Percentiles rank a stretch among this genome's conserved stretches.
These are phyloP conservation scores for Mylabris sibirica DNA, from an alignment of 2,888 invertebrate genomes.

Conservation along the genomic window DNA sequence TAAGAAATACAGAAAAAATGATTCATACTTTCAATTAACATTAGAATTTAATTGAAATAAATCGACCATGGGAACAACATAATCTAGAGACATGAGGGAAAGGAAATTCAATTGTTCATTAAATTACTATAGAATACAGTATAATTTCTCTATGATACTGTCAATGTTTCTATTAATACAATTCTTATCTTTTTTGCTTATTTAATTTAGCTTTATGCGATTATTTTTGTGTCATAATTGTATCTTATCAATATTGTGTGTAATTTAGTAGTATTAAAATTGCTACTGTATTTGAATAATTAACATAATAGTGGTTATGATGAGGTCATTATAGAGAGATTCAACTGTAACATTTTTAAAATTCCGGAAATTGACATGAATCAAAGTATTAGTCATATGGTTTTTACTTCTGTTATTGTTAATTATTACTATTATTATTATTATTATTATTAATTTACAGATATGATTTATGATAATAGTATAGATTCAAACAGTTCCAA, in stretches of 20 bases:
- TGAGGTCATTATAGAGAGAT: neutral
- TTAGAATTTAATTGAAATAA: slow-evolving; percentile 9
- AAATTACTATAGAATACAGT: neutral
- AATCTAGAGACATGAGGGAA: slow-evolving; percentile 1
- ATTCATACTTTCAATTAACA: slow-evolving; percentile 12
- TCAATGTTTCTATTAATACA: neutral
- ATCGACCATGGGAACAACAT: slow-evolving; percentile 4
- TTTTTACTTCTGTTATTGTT: neutral
- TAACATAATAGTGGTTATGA: neutral
- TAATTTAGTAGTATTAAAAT: neutral
- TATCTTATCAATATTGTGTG: neutral
- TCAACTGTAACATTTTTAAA: neutral
- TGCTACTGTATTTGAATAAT: neutral
- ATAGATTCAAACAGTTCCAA: slow-evolving; percentile 13
- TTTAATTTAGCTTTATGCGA: neutral
- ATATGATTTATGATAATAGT: neutral
- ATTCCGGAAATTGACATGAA: slow-evolving; percentile 9
- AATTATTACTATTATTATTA: neutral
- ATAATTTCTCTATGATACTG: neutral
- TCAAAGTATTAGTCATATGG: neutral
- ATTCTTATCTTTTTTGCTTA: neutral
- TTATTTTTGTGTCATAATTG: neutral
- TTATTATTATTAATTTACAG: slow-evolving; percentile 1
- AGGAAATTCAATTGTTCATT: slow-evolving; percentile 4
- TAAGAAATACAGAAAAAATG: neutral